Conservation (phyloP, 2,888 invertebrate species). For the Tenthredo scrophulariae region DNA sequence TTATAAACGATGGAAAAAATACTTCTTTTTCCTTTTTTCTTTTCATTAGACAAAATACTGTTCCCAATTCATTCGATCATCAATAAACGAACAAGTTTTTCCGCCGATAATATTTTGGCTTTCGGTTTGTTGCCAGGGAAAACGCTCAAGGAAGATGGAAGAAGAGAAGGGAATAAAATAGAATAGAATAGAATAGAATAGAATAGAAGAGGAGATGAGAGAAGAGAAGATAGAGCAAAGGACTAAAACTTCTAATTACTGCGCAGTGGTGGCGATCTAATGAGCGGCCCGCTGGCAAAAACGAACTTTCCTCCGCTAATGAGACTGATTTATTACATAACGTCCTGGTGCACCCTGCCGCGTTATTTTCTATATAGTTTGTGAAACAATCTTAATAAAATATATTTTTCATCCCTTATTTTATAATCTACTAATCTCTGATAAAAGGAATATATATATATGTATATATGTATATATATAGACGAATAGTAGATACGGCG, state of each 20-base stretch:
- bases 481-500: no score
- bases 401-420: not conserved
- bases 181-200: not conserved
- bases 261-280: conserved; percentile 73
- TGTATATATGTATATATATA: no score
- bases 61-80: not conserved
- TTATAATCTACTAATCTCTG: not conserved
- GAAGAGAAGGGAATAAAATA: conserved; percentile 4
- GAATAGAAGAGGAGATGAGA: conserved; percentile 45
- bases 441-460: no score
- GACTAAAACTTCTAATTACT: conserved; percentile 75
- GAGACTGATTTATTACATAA: conserved; percentile 75
- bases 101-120: not conserved
- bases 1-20: not conserved
- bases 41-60: not conserved
- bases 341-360: conserved; percentile 50
- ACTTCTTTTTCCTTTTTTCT: not conserved
- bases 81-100: not conserved
- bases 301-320: conserved; percentile 73
- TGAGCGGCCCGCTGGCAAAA: conserved; percentile 72
- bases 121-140: conserved; percentile 22
- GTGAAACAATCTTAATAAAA: conserved; percentile 7
- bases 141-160: conserved; percentile 44
- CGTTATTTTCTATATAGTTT: conserved; percentile 38
- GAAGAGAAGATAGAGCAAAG: conserved; percentile 57